phyloP scores from a whole-genome alignment of 2,888 invertebrate species.

The Trichogramma evanescens region DNA sequence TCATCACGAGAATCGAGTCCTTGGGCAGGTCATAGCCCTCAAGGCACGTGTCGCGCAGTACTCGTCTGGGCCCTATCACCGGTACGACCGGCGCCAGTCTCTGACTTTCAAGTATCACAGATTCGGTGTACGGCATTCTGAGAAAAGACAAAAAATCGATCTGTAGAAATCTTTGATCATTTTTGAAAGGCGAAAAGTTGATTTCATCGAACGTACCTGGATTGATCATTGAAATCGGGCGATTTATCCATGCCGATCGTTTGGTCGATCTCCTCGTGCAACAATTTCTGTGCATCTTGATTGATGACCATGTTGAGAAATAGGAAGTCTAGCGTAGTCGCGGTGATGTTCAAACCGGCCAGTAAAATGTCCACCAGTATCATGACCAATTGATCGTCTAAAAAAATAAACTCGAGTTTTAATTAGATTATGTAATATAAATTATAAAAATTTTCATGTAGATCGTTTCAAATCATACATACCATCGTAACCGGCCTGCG shows the following conservation, averaged over 20 bases:
- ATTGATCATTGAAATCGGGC: constrained; percentile 48
- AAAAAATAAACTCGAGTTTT: constrained; percentile 29
- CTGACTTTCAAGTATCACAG: constrained; percentile 48
- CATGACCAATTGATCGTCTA: constrained; percentile 60
- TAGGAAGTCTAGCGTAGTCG: constrained; percentile 57
- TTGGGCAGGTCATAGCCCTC: constrained; percentile 54
- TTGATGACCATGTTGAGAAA: constrained; percentile 56
- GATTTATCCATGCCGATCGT: constrained; percentile 45
- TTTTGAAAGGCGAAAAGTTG: not conserved
- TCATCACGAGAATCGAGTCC: constrained; percentile 51
- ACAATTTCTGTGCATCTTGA: constrained; percentile 54
- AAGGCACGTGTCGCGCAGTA: constrained; percentile 51
- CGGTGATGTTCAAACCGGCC: constrained; percentile 61
- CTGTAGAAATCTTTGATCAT: not conserved
- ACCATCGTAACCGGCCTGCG: constrained; percentile 48
- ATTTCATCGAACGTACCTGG: constrained; percentile 38
- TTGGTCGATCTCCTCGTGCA: constrained; percentile 52
- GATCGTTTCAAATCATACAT: constrained; percentile 11
- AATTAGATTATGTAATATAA: not conserved
- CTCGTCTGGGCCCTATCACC: constrained; percentile 50
- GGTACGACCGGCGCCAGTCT: constrained; percentile 47
- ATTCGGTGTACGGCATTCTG: constrained; percentile 49
- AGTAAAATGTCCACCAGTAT: constrained; percentile 63
- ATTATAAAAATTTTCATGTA: not conserved
- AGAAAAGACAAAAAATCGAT: constrained; percentile 15